Evolutionary conservation across 2,113 vertebrate genomes (phyloP), one percentile per base, ranked within the genome.

Genomic region (Cryptomyrus ogoouensis): DNA sequence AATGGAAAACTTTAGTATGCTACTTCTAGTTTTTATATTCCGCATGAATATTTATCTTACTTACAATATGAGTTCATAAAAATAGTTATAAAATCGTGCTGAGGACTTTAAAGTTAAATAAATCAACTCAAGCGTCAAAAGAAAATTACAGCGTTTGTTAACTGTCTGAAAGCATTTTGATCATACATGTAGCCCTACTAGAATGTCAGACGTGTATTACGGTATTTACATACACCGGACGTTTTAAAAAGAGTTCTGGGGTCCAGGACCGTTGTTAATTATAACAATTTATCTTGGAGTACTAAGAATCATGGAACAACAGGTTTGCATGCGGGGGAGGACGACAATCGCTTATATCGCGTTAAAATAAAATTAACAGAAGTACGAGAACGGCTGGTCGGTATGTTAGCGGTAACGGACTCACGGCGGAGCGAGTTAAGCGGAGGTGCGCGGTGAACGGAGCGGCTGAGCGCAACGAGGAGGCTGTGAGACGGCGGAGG

Each of bases 401-500:
- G 19, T 56, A 87, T 56, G 10, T 87, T 87, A 52, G 31, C 85
- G 13, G 44, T 15, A 87, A 87, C 15, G 27, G 85, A 87, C 85
- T 53, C 49, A 53, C 85, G 13, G 50, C 31, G 49, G 84, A 87
- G 27, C 7, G n/a, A 44, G 84, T 50, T 52, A 87, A 49, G 44
- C n/a, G 47, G 27, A 53, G 85, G 27, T 87, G 49, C 31, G 87
- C 56, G 90, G 46, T 80, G 88, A 44, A 47, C 19, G 47, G 12
- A 86, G 83, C 1, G 83, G 83, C 42, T 8, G 50, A 87, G 88
- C 83, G 89, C 49, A 9, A 42, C 88, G 88, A 24, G 83, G 83
- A 47, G 83, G 24, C 19, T 66, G 74, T n/a, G 46, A 91, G 89
- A 88, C 88, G 77, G 58, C 83, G 74, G 86, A 80, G 70, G 90